Percentiles rank a stretch among this genome's conserved stretches.
phyloP scores from a whole-genome alignment of 2,113 vertebrate genomes.

The Gavialis gangeticus region DNA sequence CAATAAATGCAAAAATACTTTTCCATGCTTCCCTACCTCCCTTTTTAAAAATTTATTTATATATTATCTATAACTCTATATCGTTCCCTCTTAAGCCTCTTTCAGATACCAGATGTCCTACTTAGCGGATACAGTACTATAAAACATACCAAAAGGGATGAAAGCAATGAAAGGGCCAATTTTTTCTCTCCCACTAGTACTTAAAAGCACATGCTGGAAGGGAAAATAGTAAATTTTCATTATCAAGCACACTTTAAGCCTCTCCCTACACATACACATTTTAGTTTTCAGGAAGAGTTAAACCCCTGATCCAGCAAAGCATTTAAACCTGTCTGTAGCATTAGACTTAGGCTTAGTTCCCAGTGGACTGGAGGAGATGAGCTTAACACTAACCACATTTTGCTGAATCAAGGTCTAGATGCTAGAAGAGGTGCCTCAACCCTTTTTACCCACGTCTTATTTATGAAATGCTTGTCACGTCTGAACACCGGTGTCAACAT shows the following conservation, averaged over 20 bases:
- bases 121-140: slow-evolving; percentile 65
- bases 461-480: background rate
- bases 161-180: slow-evolving; percentile 43
- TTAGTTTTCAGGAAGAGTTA: background rate
- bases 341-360: fast-evolving
- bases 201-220: background rate
- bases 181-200: background rate
- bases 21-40: background rate
- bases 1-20: slow-evolving; percentile 2
- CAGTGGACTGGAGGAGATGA: fast-evolving
- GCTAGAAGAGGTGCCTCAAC: fast-evolving
- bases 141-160: slow-evolving; percentile 57
- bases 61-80: background rate
- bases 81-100: slow-evolving; percentile 23
- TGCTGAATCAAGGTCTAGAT: fast-evolving
- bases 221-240: background rate
- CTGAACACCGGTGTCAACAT: background rate
- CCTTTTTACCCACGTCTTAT: fast-evolving
- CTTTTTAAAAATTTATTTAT: background rate
- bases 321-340: background rate
- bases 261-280: background rate
- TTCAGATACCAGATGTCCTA: slow-evolving; percentile 72
- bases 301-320: background rate
- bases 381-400: fast-evolving
- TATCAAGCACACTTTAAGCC: background rate